phyloP scores from a whole-genome alignment of 2,113 vertebrate genomes.

The Zosterops hypoxanthus region DNA sequence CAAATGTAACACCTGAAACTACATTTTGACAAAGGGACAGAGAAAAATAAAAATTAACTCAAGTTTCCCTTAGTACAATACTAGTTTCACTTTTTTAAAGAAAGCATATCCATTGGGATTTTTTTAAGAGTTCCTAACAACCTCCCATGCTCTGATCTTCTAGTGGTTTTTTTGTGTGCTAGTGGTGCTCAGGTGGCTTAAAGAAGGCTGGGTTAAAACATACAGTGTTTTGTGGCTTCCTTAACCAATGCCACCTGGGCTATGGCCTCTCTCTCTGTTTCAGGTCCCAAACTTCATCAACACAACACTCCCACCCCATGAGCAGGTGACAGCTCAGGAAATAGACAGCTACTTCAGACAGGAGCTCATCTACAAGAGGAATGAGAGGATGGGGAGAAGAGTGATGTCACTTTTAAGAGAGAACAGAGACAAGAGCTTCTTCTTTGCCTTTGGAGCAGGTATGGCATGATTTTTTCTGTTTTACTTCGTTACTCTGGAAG shows the following conservation, averaged over 20 bases:
- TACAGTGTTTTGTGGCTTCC: background rate
- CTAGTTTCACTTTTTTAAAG: background rate
- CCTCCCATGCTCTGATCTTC: background rate
- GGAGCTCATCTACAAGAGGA: constrained; percentile 98
- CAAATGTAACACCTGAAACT: background rate
- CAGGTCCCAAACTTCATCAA: constrained; percentile 98
- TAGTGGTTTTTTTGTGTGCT: background rate
- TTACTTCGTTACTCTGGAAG: accelerated
- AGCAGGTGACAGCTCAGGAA: constrained; percentile 90
- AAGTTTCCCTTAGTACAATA: background rate
- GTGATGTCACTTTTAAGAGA: constrained; percentile 88
- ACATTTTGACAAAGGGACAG: background rate
- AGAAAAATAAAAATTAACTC: background rate
- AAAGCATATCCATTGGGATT: accelerated
- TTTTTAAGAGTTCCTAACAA: too few relatives aligned
- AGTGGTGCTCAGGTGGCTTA: background rate
- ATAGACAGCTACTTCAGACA: constrained; percentile 98
- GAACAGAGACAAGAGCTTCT: constrained; percentile 90
- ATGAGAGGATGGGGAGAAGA: constrained; percentile 93
- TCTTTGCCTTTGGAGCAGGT: constrained; percentile 99
- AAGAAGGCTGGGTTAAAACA: background rate
- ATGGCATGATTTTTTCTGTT: background rate
- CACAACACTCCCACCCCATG: constrained; percentile 89
- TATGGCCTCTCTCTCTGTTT: background rate
- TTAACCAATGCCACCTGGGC: background rate